Evolutionary conservation across 2,113 vertebrate species (phyloP).

Genomic region (Mirza zaza): DNA sequence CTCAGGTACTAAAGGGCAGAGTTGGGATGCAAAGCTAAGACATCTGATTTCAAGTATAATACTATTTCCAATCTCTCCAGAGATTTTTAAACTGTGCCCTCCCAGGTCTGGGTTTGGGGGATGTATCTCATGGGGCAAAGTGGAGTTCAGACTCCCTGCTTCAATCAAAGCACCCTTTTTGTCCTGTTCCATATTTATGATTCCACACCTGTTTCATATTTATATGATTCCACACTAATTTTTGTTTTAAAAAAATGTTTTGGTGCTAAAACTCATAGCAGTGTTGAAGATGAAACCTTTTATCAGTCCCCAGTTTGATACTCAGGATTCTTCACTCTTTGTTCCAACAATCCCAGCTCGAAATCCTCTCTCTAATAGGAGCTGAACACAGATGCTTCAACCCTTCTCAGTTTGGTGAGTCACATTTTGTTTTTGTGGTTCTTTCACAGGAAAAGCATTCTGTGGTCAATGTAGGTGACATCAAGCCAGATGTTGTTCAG

Average conservation of each 20-base stretch:
- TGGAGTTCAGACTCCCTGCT: not conserved
- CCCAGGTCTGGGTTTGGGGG: not conserved
- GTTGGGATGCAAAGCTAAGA: not conserved
- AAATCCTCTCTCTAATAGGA: not conserved
- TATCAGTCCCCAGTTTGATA: not conserved
- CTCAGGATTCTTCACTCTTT: not conserved
- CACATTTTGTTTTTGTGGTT: not conserved
- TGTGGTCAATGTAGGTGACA: not conserved
- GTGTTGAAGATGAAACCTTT: not conserved
- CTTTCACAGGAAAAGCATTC: not conserved
- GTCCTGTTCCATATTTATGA: not conserved
- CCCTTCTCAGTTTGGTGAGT: not conserved
- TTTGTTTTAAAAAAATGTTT: not conserved
- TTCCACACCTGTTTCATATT: not conserved
- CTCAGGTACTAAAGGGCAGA: not conserved
- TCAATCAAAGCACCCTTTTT: not conserved
- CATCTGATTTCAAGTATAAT: not conserved
- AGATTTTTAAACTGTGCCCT: not conserved
- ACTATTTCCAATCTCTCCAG: not conserved
- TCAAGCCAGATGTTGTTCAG: not conserved
- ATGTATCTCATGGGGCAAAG: fast-evolving
- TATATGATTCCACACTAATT: not conserved
- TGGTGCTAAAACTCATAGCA: not conserved
- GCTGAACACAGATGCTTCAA: not conserved
- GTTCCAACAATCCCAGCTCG: not conserved